Base-by-base conservation (phyloP, 2,888 invertebrate genomes). In the Disparrhopalites patrizii region DNA sequence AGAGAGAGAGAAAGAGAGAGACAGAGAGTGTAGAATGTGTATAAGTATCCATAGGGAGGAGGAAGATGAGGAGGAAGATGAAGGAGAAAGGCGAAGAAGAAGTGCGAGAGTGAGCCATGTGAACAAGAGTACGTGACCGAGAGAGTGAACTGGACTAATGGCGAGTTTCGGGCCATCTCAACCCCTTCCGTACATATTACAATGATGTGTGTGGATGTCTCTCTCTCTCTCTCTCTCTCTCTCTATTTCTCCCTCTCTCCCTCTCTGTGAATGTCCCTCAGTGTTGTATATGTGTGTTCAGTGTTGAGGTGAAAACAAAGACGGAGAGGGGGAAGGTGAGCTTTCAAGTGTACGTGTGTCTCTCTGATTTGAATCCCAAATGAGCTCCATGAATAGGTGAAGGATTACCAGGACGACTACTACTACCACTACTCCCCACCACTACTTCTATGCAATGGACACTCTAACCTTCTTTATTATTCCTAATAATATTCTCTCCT, bases 281-380 rank as follows among this genome's bases (percentile, higher is more conserved):
- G 4, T 38, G 51, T 61, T 51, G 51, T 33, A 51, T 61, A 52
- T 58, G 36, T 60, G 61, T 38, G 33, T 27, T 61, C 27, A 36
- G 31, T 50, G 18, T 31, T 2, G 36, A 61, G 61, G 51, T 61
- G 61, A 61, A 61, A 61, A 61, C 61, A 61, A 61, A 61, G 61
- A 36, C 8, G 15, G 30, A 31, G 47, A 25, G 47, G 20, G 47
- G 25, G 47, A 3, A 47, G 23, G 47, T 20, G 20, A 20, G 20
- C 47, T 25, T 47, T 47, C 47, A 47, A 47, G 47, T 47, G 47
- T 23, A 47, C 47, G 47, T 47, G 20, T 47, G 47, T 47, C 47
- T 47, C 15, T 47, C 60, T 61, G 61, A 50, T 61, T 61, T 61
- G 61, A 61, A 61, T 61, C 51, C 61, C 51, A 61, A 61, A 61